These are phyloP conservation scores for Limnodromus scolopaceus DNA, from an alignment of 2,797 vertebrate genomes.

Conservation along the genomic window DNA sequence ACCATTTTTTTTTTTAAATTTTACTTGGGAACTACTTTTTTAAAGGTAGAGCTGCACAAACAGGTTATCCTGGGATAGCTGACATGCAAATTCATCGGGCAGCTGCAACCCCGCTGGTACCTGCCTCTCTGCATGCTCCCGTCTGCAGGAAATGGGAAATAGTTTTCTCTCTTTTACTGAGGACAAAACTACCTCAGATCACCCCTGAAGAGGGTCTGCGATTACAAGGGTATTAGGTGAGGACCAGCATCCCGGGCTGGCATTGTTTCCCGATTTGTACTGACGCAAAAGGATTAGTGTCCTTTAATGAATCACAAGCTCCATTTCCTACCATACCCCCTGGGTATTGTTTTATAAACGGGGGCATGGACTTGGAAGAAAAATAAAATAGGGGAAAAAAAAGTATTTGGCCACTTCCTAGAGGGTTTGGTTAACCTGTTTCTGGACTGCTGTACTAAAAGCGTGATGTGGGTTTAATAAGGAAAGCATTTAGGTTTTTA, in stretches of 20 bases:
- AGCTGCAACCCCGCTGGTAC: not conserved
- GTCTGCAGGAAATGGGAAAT: constrained; percentile 46
- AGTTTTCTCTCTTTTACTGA: not conserved
- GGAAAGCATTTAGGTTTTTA: rapidly evolving
- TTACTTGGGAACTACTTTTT: not conserved
- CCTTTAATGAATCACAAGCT: not conserved
- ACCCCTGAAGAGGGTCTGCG: not conserved
- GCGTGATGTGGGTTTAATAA: not conserved
- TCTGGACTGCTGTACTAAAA: not conserved
- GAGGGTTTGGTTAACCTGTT: not conserved
- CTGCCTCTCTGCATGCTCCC: not conserved
- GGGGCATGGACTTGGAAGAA: not conserved
- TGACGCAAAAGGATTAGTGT: constrained; percentile 25
- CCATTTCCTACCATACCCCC: not conserved
- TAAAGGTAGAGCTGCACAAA: not conserved
- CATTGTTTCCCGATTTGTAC: not conserved
- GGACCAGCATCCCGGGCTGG: not conserved
- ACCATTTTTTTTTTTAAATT: not conserved
- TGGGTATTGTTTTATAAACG: not conserved
- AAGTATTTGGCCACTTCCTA: not conserved
- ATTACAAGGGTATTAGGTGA: not conserved
- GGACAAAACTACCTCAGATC: not conserved
- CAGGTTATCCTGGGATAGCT: not conserved
- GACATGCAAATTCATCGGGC: not conserved
- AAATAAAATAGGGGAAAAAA: not conserved